Conservation (phyloP, 2,888 invertebrate species). For the Drosophila hawaiiensis region DNA sequence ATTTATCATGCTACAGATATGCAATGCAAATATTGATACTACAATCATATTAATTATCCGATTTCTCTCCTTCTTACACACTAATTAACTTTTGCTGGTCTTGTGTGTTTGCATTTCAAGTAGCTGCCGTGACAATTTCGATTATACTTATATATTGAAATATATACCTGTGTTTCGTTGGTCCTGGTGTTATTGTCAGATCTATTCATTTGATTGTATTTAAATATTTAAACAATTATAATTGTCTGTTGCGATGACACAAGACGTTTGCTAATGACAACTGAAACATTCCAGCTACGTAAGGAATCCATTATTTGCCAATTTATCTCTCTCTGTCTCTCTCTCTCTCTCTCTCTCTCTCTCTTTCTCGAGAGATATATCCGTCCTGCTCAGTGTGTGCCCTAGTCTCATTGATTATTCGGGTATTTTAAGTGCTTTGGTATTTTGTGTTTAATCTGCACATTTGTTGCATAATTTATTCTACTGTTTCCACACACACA, state of each 20-base stretch:
- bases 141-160: not conserved
- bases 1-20: not conserved
- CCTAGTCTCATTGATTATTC: conserved; percentile 65
- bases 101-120: not conserved
- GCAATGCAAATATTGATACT: conserved; percentile 5
- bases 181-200: conserved; percentile 6
- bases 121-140: not conserved
- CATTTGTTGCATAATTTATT: conserved; percentile 77
- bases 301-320: conserved; percentile 13
- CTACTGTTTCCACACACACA: conserved; percentile 21
- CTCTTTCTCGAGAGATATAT: not conserved
- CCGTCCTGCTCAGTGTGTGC: not conserved
- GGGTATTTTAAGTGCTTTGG: conserved; percentile 75
- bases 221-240: conserved; percentile 67
- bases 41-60: not conserved
- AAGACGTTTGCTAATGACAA: conserved; percentile 36
- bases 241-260: conserved; percentile 49
- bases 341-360: not conserved
- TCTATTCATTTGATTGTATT: conserved; percentile 28
- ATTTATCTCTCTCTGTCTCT: not conserved
- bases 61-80: not conserved
- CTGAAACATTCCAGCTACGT: conserved; percentile 1
- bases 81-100: not conserved
- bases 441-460: conserved; percentile 79
- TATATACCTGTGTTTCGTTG: conserved; percentile 8